Evolutionary conservation across 2,888 invertebrate species (phyloP).

Genomic region (Sericinus montela): DNA sequence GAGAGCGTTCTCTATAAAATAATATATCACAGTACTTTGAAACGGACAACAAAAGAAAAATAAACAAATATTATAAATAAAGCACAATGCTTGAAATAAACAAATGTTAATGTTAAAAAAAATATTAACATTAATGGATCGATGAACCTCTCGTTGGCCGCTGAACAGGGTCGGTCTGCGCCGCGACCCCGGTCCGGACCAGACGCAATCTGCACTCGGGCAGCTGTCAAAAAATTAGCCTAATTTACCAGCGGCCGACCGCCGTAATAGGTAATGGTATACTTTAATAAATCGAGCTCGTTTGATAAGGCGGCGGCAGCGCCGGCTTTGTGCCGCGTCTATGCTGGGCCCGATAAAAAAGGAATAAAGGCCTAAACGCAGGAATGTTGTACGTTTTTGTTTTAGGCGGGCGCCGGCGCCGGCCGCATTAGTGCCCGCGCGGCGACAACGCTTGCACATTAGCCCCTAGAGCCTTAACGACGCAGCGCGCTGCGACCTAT

Average conservation of each 20-base stretch:
- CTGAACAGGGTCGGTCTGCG: background rate
- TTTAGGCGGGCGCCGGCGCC: slow-evolving; percentile 74
- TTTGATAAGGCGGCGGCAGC: slow-evolving; percentile 26
- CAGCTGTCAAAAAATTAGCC: slow-evolving; percentile 4
- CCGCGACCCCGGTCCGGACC: background rate
- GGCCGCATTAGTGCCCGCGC: slow-evolving; percentile 34
- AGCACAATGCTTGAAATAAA: no score
- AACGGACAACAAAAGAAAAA: no score
- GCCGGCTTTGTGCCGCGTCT: slow-evolving; percentile 53
- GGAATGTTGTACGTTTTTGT: slow-evolving; percentile 69
- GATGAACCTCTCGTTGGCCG: background rate
- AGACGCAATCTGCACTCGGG: background rate
- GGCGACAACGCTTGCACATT: slow-evolving; percentile 32
- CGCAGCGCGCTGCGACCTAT: background rate
- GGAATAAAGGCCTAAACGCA: slow-evolving; percentile 61
- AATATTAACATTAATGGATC: background rate
- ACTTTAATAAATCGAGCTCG: slow-evolving; percentile 32
- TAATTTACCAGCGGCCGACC: slow-evolving; percentile 5
- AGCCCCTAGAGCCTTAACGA: slow-evolving; percentile 28
- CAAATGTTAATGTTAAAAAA: background rate
- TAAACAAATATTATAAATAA: no score
- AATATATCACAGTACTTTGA: no score
- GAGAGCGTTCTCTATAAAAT: no score
- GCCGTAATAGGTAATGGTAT: slow-evolving; percentile 27
- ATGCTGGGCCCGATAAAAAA: slow-evolving; percentile 56